Conservation (phyloP, 2,888 invertebrate genomes). For the Saturnia pavonia region DNA sequence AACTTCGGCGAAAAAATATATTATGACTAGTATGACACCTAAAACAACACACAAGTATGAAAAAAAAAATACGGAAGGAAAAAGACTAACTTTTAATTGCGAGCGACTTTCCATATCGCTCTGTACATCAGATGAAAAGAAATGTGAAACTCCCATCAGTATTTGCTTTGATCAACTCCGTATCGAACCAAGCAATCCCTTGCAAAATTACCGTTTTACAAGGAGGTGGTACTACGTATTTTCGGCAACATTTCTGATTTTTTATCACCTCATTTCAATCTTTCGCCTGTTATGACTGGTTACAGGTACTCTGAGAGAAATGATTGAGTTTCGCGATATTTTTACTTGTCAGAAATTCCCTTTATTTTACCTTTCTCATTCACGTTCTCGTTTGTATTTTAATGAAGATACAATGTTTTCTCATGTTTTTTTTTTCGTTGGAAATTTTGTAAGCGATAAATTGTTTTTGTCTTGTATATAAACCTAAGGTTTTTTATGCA, state of each 20-base stretch:
- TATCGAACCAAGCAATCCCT: constrained; percentile 76
- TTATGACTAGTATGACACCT: no score
- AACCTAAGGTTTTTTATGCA: not conserved
- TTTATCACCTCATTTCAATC: constrained; percentile 77
- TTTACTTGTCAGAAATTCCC: constrained; percentile 50
- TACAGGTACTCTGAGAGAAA: constrained; percentile 53
- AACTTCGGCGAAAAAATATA: no score
- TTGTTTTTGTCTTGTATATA: not conserved
- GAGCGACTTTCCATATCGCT: not conserved
- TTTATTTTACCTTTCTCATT: constrained; percentile 50
- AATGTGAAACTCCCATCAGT: not conserved
- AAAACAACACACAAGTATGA: no score
- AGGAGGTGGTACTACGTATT: constrained; percentile 64
- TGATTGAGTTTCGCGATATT: constrained; percentile 66
- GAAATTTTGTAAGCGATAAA: constrained; percentile 13
- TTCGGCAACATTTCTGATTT: constrained; percentile 79
- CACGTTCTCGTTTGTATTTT: constrained; percentile 53
- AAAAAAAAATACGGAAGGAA: not conserved
- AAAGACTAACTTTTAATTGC: not conserved
- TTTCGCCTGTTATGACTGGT: constrained; percentile 74
- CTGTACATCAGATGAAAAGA: not conserved
- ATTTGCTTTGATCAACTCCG: constrained; percentile 40
- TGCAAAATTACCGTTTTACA: constrained; percentile 77
- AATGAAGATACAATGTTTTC: constrained; percentile 47
- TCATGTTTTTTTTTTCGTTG: constrained; percentile 28